Base-by-base conservation (phyloP, 2,113 vertebrate genomes). In the Dolichotis patagonum region DNA sequence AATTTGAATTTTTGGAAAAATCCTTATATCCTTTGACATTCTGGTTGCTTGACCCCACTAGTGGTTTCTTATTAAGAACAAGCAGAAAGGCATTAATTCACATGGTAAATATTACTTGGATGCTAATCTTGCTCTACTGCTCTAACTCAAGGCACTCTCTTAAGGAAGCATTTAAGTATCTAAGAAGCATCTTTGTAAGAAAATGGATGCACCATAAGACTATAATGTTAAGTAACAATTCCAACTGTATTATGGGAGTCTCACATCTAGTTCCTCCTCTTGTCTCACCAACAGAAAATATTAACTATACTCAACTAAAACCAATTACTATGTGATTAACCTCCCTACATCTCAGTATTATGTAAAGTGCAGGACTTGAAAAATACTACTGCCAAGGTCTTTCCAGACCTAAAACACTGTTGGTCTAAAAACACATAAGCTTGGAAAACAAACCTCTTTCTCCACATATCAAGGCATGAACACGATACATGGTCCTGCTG, bases 261-360 rank as follows among this genome's bases (percentile, higher is more conserved):
- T 80, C 73, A 83, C 26, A 16, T 73, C 58, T 38, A n/a, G 54
- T 35, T 30, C 5, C 4, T 3, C 62, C 60, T 88, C 54, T 88
- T 35, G 52, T 86, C 60, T 83, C 80, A 86, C 35, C 65, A 75
- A 52, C 7, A 5, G 38, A 88, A 85, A 35, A 10, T 46, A 84
- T 86, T 46, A 56, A 78, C 58, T 49, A n/a, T 81, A 73, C 26
- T 91, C 78, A 71, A 85, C 69, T 75, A 26, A 96, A 93, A 78
- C 49, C 35, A 88, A 73, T 88, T 69, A 85, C 26, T 24, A 3
- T 7, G 28, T 80, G 38, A 77, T 88, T 82, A 52, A 56, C 22
- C 19, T 46, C 13, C 30, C 8, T 3, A 3, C 32, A 35, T 58
- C 16, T 69, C 56, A 22, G 41, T 92, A 22, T 84, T n/a, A n/a